A percentile compares a stretch with the other conserved stretches of the same genome.
Conservation (phyloP, 2,113 vertebrate genomes). For the Pelecanus crispus region DNA sequence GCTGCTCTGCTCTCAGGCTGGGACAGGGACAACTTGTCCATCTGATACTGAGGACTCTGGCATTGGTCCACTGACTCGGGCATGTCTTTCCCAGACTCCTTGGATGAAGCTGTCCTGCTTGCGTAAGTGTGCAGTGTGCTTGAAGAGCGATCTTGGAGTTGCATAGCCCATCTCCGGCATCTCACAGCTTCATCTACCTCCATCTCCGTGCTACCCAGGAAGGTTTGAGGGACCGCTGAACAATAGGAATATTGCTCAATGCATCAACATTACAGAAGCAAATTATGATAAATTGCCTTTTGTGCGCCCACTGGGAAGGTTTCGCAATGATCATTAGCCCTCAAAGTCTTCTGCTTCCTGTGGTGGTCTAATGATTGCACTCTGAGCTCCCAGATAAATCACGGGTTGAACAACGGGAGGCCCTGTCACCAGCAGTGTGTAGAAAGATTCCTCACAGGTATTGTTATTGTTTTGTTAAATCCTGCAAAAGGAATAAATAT, state of each 20-base stretch:
- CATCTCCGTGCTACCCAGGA: not conserved
- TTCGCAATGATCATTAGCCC: not conserved
- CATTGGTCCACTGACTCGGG: rapidly evolving
- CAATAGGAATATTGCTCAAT: not conserved
- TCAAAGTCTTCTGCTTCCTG: not conserved
- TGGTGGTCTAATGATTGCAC: not conserved
- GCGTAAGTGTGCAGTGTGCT: rapidly evolving
- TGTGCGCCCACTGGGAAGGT: not conserved
- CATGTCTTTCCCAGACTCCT: rapidly evolving
- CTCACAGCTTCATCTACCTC: not conserved
- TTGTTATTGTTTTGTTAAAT: not conserved
- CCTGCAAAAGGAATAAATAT: not conserved
- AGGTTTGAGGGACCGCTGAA: not conserved
- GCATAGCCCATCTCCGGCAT: not conserved
- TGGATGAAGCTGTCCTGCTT: rapidly evolving
- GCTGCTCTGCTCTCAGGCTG: rapidly evolving
- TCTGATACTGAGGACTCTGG: rapidly evolving
- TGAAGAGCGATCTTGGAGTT: not conserved
- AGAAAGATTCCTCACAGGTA: not conserved
- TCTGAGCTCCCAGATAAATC: not conserved
- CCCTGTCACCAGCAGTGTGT: not conserved
- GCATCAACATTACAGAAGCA: not conserved
- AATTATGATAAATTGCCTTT: not conserved
- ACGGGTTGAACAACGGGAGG: not conserved
- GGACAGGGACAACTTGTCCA: rapidly evolving